Base-by-base conservation (phyloP, 2,888 invertebrate species). In the Tyria jacobaeae region DNA sequence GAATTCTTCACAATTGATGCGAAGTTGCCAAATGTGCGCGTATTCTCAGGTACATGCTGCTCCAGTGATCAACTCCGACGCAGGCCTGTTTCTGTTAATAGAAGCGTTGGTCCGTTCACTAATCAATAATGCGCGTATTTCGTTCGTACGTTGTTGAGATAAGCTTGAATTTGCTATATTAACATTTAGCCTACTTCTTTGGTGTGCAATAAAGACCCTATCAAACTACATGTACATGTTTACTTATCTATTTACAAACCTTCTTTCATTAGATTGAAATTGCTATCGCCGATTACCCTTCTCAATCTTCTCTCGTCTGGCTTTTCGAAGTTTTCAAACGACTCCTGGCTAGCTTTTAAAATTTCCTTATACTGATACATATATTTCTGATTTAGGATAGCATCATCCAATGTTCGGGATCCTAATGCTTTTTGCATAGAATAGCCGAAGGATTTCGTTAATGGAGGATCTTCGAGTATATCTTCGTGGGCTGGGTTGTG, bases 291-390 rank as follows among this genome's bases (percentile, higher is more conserved):
- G 31, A 79, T 70, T 1, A 81, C 73, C 25, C 83, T 73, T 5
- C 79, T 74, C 7, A 81, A 53, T 17, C 78, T 70, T 17, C 74
- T 72, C 10, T 82, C 82, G 2, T 85, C 82, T 3, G 73, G 71
- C 7, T 74, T 79, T 2, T 77, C 78, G 21, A 79, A 71, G 27
- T 64, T 78, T 27, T 85, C 84, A 7, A 76, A 79, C 0, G 82
- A 81, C 64, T 86, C 87, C 49, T 81, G 82, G 35, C 84, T 87
- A 1, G 81, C 79, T 39, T 75, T 86, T 66, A 85, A 55, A 76
- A 88, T 85, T 58, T 90, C 88, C 25, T 83, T 80, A 59, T 89
- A 89, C 37, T 85, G 75, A 12, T 85, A 83, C 64, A 82, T 76
- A 58, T 83, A 84, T 52, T 86, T 83, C 57, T 80, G 73, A 31